Percentiles rank a stretch among this genome's conserved stretches.
These are phyloP conservation scores for Baronia brevicornis DNA, from an alignment of 2,888 invertebrate genomes.

Conservation along the genomic window DNA sequence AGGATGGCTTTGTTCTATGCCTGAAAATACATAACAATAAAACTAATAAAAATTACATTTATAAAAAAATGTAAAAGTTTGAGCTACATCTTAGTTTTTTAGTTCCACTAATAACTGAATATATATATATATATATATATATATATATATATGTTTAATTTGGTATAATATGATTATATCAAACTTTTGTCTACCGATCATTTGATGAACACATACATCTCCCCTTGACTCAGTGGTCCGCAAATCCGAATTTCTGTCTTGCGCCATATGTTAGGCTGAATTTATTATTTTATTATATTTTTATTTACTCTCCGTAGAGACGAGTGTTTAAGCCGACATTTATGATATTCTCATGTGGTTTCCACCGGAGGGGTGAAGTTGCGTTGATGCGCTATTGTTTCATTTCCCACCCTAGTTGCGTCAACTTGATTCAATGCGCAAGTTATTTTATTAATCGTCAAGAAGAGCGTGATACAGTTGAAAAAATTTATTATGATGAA, in stretches of 20 bases:
- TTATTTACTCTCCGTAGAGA: conserved; percentile 69
- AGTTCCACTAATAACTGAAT: too few species aligned
- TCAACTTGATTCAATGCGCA: conserved; percentile 47
- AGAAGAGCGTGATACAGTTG: conserved; percentile 1
- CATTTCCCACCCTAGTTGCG: conserved; percentile 59
- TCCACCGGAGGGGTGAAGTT: conserved; percentile 48
- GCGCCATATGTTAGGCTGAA: conserved; percentile 66
- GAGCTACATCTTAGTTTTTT: too few species aligned
- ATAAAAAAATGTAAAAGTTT: too few species aligned
- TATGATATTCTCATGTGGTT: conserved; percentile 73
- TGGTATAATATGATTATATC: too few species aligned
- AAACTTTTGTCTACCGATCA: conserved; percentile 17
- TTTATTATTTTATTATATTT: conserved; percentile 74
- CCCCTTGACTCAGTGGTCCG: conserved; percentile 21
- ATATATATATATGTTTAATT: too few species aligned
- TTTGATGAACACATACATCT: conserved; percentile 19
- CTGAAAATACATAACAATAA: too few species aligned
- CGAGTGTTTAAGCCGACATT: conserved; percentile 74
- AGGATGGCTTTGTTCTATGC: too few species aligned
- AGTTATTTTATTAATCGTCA: conserved; percentile 13
- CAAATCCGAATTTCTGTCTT: conserved; percentile 34
- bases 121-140: too few species aligned
- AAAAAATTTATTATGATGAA: too few species aligned
- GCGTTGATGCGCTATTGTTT: conserved; percentile 63
- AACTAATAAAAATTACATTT: too few species aligned